Conservation (phyloP, 1,140 invertebrate genomes). For the Thereuonema tuberculata region DNA sequence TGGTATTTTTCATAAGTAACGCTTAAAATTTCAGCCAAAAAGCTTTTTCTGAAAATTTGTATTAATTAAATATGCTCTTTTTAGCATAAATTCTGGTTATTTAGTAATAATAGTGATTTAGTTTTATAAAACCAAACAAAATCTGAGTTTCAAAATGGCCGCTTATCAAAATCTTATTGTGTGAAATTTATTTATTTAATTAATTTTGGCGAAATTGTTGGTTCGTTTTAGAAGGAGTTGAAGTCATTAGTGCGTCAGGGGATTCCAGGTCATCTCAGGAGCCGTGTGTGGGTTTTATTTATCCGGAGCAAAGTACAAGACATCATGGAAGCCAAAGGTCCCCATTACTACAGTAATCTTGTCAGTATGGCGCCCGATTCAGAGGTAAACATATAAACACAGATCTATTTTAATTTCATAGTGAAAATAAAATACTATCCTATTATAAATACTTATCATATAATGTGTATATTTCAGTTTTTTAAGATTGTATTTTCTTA, state of each 20-base stretch:
- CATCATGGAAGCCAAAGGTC: slow-evolving; percentile 34
- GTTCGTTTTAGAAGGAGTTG: slow-evolving; percentile 31
- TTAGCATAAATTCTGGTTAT: no score
- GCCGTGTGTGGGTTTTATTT: slow-evolving; percentile 35
- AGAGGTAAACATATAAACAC: slow-evolving; percentile 25
- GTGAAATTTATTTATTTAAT: no score
- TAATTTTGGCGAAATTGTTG: no score
- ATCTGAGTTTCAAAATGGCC: no score
- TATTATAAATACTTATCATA: background rate
- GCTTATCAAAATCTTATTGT: no score
- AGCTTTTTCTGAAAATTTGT: no score
- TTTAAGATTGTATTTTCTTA: background rate
- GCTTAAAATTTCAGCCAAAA: no score
- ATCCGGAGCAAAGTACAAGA: slow-evolving; percentile 33
- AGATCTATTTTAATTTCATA: background rate
- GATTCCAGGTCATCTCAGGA: slow-evolving; percentile 33
- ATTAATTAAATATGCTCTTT: no score
- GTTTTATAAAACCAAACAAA: no score
- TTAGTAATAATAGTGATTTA: no score
- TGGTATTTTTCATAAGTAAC: no score
- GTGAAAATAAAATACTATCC: background rate
- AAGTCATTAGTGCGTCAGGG: slow-evolving; percentile 34
- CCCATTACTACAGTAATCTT: slow-evolving; percentile 37
- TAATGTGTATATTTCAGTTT: background rate
- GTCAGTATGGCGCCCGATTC: slow-evolving; percentile 33